These are phyloP conservation scores for Heterocephalus glaber DNA, from an alignment of 2,113 vertebrate species.

Conservation along the genomic window DNA sequence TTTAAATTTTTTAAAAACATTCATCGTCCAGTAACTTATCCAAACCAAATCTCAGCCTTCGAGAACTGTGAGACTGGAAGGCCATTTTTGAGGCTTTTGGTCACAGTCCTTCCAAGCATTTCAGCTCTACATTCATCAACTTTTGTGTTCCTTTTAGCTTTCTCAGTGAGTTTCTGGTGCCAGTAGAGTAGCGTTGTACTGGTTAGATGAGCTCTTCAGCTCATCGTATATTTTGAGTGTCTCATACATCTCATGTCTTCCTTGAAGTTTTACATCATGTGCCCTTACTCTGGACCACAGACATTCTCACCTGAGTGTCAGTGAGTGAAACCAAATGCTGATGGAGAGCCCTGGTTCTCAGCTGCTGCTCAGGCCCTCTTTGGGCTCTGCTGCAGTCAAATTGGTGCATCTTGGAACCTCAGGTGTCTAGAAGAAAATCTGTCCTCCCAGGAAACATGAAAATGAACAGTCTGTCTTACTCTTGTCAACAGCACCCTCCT, in stretches of 20 bases:
- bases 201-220: background rate
- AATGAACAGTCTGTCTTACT: accelerated
- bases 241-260: background rate
- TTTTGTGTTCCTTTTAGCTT: background rate
- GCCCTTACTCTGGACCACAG: background rate
- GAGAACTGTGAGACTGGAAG: too few relatives aligned
- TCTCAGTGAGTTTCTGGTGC: background rate
- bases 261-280: background rate
- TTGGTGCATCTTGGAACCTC: accelerated
- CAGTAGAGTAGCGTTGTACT: background rate
- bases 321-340: background rate
- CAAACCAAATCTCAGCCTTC: background rate
- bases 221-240: background rate
- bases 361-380: accelerated
- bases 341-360: accelerated
- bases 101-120: background rate
- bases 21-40: background rate
- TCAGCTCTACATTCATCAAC: accelerated
- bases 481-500: accelerated
- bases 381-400: background rate
- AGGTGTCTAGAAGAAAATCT: background rate
- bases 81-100: accelerated
- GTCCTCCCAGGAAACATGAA: accelerated
- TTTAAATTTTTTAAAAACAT: background rate
- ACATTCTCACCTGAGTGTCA: accelerated